These are phyloP conservation scores for Pterocles burchelli DNA, from an alignment of 2,113 vertebrate genomes.

Conservation along the genomic window DNA sequence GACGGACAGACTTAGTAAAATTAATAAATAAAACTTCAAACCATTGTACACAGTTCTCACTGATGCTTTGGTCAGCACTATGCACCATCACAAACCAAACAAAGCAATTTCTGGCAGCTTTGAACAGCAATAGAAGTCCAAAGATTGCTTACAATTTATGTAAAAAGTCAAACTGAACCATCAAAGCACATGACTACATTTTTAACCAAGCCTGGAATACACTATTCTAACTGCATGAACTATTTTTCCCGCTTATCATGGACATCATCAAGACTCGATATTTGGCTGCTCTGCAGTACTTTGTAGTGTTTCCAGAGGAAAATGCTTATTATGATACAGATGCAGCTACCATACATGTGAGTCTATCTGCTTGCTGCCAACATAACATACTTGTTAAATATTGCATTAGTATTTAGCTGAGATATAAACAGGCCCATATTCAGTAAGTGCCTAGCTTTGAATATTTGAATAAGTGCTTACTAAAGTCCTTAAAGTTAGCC, in stretches of 20 bases:
- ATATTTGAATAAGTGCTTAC: not conserved
- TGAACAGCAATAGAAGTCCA: not conserved
- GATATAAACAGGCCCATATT: not conserved
- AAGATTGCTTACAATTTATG: not conserved
- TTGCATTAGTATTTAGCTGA: not conserved
- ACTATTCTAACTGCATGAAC: not conserved
- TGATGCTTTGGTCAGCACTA: not conserved
- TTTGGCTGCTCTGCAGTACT: conserved; percentile 2
- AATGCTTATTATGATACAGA: not conserved
- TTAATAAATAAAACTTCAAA: not conserved
- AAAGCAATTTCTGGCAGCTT: conserved; percentile 8
- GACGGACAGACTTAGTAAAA: not conserved
- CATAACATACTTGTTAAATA: not conserved
- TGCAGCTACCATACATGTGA: not conserved
- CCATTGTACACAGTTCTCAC: accelerated
- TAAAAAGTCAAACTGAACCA: conserved; percentile 1
- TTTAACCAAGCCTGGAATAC: not conserved
- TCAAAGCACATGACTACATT: not conserved
- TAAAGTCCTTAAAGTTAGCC: not conserved
- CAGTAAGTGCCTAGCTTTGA: not conserved
- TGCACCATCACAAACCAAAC: not conserved
- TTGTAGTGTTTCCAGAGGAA: conserved; percentile 7
- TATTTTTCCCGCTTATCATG: not conserved
- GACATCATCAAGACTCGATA: not conserved
- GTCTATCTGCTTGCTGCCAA: conserved; percentile 26